phyloP scores from a whole-genome alignment of 2,797 vertebrate genomes.

The Sardinella longiceps region DNA sequence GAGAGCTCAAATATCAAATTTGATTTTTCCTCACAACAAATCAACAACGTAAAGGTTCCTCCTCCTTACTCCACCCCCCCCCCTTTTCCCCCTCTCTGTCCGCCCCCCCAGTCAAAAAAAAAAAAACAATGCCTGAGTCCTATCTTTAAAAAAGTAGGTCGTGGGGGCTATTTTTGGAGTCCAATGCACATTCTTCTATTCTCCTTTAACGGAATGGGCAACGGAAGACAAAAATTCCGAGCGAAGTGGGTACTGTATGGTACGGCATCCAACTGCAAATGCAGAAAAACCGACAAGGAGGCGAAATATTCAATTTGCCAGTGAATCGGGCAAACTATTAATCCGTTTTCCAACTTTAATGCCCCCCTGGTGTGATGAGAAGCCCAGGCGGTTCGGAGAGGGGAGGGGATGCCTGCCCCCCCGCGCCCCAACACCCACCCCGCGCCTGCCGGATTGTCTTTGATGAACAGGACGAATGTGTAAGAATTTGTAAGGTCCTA shows the following conservation, averaged over 20 bases:
- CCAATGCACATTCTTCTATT: conserved; percentile 59
- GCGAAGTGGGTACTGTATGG: too few species aligned
- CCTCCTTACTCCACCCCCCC: neutral
- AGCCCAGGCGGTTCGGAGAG: conserved; percentile 60
- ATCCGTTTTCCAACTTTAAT: conserved; percentile 72
- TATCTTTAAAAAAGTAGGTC: conserved; percentile 70
- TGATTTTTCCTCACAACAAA: conserved; percentile 46
- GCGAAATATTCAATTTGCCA: conserved; percentile 64
- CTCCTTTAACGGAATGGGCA: conserved; percentile 61
- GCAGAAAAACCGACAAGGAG: conserved; percentile 62
- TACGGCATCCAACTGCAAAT: conserved; percentile 58
- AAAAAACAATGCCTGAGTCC: conserved; percentile 67
- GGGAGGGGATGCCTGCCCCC: conserved; percentile 45
- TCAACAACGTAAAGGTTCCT: conserved; percentile 44
- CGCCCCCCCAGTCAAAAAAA: neutral
- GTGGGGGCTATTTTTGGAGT: conserved; percentile 76
- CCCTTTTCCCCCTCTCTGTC: neutral
- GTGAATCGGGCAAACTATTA: conserved; percentile 70
- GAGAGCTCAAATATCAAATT: conserved; percentile 39
- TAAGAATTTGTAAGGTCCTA: conserved; percentile 66
- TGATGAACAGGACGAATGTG: conserved; percentile 67
- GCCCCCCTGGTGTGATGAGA: conserved; percentile 68
- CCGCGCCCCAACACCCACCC: conserved; percentile 45
- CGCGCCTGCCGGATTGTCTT: conserved; percentile 65
- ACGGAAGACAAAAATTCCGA: conserved; percentile 59